Percentiles rank a stretch among this genome's conserved stretches.
Conservation (phyloP, 2,888 invertebrate species). For the Zhuqinia jingwanae region DNA sequence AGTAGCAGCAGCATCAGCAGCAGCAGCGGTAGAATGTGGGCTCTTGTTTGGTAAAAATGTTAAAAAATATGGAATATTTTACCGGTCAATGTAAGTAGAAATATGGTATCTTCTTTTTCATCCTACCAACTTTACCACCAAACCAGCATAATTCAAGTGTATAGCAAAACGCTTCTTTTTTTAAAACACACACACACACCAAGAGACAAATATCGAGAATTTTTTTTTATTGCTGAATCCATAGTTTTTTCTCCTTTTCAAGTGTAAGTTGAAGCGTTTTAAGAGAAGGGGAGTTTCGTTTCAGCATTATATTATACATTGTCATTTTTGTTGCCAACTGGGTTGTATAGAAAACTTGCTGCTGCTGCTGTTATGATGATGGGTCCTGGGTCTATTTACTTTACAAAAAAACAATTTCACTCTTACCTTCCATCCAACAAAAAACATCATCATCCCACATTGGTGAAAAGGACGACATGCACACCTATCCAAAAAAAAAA, state of each 20-base stretch:
- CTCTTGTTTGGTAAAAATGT: not conserved
- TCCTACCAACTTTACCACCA: not conserved
- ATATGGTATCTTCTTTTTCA: conserved; percentile 7
- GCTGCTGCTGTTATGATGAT: not conserved
- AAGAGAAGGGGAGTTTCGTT: conserved; percentile 42
- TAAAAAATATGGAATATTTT: conserved; percentile 48
- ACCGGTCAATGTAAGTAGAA: too few species aligned
- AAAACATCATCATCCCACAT: conserved; percentile 21
- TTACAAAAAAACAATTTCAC: conserved; percentile 34
- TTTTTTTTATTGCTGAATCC: conserved; percentile 79
- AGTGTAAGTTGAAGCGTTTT: conserved; percentile 57
- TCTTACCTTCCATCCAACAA: conserved; percentile 33
- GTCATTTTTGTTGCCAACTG: conserved; percentile 50
- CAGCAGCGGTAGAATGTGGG: too few species aligned
- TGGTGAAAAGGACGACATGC: conserved; percentile 16
- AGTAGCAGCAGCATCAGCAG: too few species aligned
- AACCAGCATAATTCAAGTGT: conserved; percentile 42
- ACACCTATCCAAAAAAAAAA: too few species aligned
- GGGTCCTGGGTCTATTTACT: conserved; percentile 32
- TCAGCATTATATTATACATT: not conserved
- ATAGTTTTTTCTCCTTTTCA: conserved; percentile 72
- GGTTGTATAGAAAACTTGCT: conserved; percentile 11
- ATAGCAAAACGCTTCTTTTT: not conserved
- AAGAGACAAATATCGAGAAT: conserved; percentile 79
- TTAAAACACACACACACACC: conserved; percentile 28